Base-by-base conservation (phyloP, 1,140 invertebrate species). In the Drosophila truncata region DNA sequence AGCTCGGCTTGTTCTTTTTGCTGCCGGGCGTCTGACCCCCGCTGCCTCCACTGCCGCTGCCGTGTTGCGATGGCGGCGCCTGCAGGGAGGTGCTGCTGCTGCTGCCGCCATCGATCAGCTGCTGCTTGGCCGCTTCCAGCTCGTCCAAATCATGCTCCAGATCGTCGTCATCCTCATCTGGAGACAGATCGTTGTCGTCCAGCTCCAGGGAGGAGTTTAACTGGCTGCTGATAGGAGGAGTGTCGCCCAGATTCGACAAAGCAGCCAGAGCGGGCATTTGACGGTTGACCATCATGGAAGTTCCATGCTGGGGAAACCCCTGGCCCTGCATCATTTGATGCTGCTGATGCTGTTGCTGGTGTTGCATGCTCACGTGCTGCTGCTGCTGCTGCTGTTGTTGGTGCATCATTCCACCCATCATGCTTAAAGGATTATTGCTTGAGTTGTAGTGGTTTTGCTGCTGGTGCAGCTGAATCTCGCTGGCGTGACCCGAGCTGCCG, bases 1-100 rank as follows among this genome's bases (percentile, higher is more conserved):
- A 92, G 59, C 77, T 91, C 25, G 91, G 91, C 52, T 92, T 92
- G 23, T 88, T 91, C 72, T 92, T 92, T 29, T 91, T 92, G 27
- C 78, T 72, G n/a, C 84, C 82, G 3, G 71, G 66, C 27, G 86
- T 75, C 29, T 73, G 69, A 2, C 78, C 52, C 0, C 78, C 79
- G 16, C 69, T 71, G 16, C 73, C 73, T 4, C 70, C 66, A 37
- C 70, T 61, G 3, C 60, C 74, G 4, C 74, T 67, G 4, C 67
- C 76, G 10, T 75, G 80, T 18, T 82, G 77, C 11, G 87, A 85
- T 3, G 91, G 84, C 4, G 91, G 79, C 14, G 91, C 91, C 44
- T 92, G 91, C 33, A 92, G 62, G 0, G 91, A 92, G 10, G 91
- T 92, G 59, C 91, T 92, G 52, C 91, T 92, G 50, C 91, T 92